These are phyloP conservation scores for Lophius piscatorius DNA, from an alignment of 2,113 vertebrate species.

Conservation along the genomic window DNA sequence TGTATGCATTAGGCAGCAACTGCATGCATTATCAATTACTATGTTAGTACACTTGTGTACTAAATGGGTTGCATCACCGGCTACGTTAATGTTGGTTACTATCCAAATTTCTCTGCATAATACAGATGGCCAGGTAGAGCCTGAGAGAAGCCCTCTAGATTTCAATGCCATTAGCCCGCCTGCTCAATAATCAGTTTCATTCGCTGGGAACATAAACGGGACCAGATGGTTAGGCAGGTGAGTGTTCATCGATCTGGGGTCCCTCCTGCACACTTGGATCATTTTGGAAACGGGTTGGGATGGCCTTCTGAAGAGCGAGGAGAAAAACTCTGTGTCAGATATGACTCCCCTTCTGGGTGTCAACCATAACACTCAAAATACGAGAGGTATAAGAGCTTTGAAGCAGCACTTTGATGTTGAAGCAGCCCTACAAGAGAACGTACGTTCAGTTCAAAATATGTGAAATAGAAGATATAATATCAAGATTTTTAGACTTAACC, in stretches of 20 bases:
- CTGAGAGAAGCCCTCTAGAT: slow-evolving; percentile 63
- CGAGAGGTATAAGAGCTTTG: slow-evolving; percentile 29
- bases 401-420: slow-evolving; percentile 21
- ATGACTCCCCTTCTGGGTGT: slow-evolving; percentile 36
- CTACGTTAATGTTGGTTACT: too few relatives aligned
- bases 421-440: slow-evolving; percentile 9
- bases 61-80: slow-evolving; percentile 29
- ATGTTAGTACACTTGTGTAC: slow-evolving; percentile 20
- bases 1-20: slow-evolving; percentile 37
- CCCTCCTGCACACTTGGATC: slow-evolving; percentile 64
- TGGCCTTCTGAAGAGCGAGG: slow-evolving; percentile 51
- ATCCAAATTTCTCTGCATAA: slow-evolving; percentile 47
- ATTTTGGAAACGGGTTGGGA: slow-evolving; percentile 61
- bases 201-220: slow-evolving; percentile 78
- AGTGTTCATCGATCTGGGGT: slow-evolving; percentile 77
- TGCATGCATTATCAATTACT: slow-evolving; percentile 42
- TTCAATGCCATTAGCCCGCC: slow-evolving; percentile 64
- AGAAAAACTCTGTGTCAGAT: slow-evolving; percentile 54
- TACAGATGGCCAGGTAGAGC: slow-evolving; percentile 61
- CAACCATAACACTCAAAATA: slow-evolving; percentile 34
- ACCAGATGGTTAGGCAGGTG: slow-evolving; percentile 79
- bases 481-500: slow-evolving; percentile 29
- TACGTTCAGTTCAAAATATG: slow-evolving; percentile 24
- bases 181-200: slow-evolving; percentile 79
- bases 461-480: slow-evolving; percentile 21